Evolutionary conservation across 2,888 invertebrate genomes (phyloP), one percentile per base, ranked within the genome.

Genomic region (Galerucella nymphaeae): DNA sequence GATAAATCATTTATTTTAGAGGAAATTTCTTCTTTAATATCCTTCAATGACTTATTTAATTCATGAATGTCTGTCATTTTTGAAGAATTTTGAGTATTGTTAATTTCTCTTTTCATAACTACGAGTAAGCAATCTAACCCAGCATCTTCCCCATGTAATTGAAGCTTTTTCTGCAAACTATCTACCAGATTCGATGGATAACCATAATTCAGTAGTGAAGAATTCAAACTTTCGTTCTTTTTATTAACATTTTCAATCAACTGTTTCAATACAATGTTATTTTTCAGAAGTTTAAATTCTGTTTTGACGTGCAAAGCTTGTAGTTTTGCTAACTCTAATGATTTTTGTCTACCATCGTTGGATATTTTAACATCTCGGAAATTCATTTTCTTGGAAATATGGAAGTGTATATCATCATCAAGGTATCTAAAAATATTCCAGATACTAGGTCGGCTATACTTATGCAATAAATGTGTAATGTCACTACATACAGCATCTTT

Each of bases 251-350:
- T 75, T 10, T 65, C 71, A 11, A 67, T 48, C 41, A 80, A 45
- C 13, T 77, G 73, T 66, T 78, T 78, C 13, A 77, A 50, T 42
- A 74, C 38, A 16, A 63, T 62, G 71, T 74, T 75, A 58, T 74
- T 71, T 61, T 80, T 77, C 10, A 78, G 38, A 45, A 74, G 77
- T 59, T 77, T 75, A 11, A 80, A 57, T 42, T 80, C 80, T 3
- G 75, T 78, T 66, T 77, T 75, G 42, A 79, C 68, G 66, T 81
- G 80, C 20, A 78, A 65, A 45, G 77, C 77, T 50, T 76, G 75
- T 11, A 81, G 75, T 42, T 71, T 73, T 23, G 75, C 68, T 14
- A 79, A 65, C 68, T 80, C 80, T 41, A 74, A 72, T 59, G 41
- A 55, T 57, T 70, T 69, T n/a, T 59, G 13, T 11, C 42, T 53